Evolutionary conservation across 2,888 invertebrate genomes (phyloP).

Genomic region (Agriopis leucophaearia): DNA sequence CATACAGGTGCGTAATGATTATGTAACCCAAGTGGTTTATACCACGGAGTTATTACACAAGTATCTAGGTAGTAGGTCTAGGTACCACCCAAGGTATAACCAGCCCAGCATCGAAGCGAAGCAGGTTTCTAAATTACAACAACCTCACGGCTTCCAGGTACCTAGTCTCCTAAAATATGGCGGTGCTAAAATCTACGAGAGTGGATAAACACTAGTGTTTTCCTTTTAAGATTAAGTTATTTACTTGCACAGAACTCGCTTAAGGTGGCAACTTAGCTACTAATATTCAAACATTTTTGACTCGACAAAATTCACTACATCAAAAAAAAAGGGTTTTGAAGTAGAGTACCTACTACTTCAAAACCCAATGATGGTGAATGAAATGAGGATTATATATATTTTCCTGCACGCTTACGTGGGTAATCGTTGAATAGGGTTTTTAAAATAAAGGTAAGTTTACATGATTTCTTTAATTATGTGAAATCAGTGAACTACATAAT

Average conservation of each 20-base stretch:
- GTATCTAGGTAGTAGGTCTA: not conserved
- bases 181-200: conserved; percentile 34
- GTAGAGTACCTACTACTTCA: too few relatives aligned
- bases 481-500: too few relatives aligned
- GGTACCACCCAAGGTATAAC: conserved; percentile 3
- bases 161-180: conserved; percentile 24
- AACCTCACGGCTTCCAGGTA: not conserved
- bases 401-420: too few relatives aligned
- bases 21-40: conserved; percentile 9
- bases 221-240: conserved; percentile 46
- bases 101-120: too few relatives aligned
- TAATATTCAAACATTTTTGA: too few relatives aligned
- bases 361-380: too few relatives aligned
- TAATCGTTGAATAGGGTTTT: too few relatives aligned
- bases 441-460: too few relatives aligned
- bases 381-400: too few relatives aligned
- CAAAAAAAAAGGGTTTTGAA: too few relatives aligned
- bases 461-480: too few relatives aligned
- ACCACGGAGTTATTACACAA: not conserved
- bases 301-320: too few relatives aligned
- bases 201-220: conserved; percentile 32
- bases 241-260: conserved; percentile 39
- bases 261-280: conserved; percentile 2
- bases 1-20: conserved; percentile 9
- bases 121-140: not conserved